These are phyloP conservation scores for Anoplopoma fimbria DNA, from an alignment of 2,113 vertebrate genomes.

Conservation along the genomic window DNA sequence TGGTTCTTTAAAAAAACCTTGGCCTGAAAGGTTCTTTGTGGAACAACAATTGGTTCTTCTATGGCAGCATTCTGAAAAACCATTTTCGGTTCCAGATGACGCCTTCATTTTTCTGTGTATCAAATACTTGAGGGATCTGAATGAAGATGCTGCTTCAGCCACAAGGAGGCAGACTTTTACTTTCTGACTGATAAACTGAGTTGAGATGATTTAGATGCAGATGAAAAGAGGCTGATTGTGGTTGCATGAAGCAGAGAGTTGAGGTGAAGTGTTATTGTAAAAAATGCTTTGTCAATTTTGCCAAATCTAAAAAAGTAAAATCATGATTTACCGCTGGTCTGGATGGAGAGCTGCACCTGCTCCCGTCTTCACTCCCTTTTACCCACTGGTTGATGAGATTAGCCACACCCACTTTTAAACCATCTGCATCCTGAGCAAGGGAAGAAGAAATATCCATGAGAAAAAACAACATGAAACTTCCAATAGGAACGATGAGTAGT, in stretches of 20 bases:
- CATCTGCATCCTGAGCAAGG: slow-evolving; percentile 79
- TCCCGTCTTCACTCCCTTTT: slow-evolving; percentile 73
- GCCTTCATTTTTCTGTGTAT: too few species aligned
- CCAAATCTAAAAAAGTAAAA: neutral
- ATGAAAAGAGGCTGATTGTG: neutral
- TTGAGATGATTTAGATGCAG: neutral
- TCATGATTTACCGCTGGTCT: slow-evolving; percentile 74
- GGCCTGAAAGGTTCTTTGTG: too few species aligned
- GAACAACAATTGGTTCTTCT: too few species aligned
- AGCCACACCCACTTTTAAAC: slow-evolving; percentile 79
- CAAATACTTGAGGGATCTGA: too few species aligned
- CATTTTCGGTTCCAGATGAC: too few species aligned
- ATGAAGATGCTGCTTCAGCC: too few species aligned
- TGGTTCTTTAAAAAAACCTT: too few species aligned
- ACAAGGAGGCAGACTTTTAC: slow-evolving; percentile 31
- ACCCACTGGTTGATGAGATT: slow-evolving; percentile 85
- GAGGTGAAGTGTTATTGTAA: slow-evolving; percentile 13
- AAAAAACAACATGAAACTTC: neutral
- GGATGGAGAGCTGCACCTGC: slow-evolving; percentile 63
- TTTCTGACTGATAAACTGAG: neutral
- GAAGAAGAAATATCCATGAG: neutral
- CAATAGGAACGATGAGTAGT: neutral
- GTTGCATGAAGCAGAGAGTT: neutral
- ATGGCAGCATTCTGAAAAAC: too few species aligned
- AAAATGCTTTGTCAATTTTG: too few species aligned